Base-by-base conservation (phyloP, 2,888 invertebrate genomes). In the Latheticus oryzae region DNA sequence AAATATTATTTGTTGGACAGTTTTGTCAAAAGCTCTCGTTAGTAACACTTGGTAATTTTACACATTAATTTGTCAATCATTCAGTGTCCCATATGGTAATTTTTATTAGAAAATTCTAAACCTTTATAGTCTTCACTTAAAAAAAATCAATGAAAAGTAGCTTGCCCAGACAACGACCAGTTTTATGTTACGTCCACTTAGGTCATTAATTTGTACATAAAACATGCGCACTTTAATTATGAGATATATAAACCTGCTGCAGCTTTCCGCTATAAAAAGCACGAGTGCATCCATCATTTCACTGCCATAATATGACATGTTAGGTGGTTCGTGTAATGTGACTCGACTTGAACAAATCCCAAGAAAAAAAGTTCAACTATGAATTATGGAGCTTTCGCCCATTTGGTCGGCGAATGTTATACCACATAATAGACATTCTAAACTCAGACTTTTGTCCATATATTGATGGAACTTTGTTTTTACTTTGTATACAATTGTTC, bases 321-420 rank as follows among this genome's bases (percentile, higher is more conserved):
- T 53, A 65, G 64, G 65, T 60, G 65, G 64, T 62, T 64, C 61
- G 58, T 63, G 67, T 66, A 67, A 67, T 67, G 64, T 63, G 67
- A 67, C 51, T 61, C 58, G 58, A 19, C 30, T 35, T 23, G 19
- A 58, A 53, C 38, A 30, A 35, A 38, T 51, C 15, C 26, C 37
- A 12, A 21, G 19, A 30, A 24, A 28, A 11, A 28, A 28, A 19
- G 5, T 19, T 19, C 21, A 5, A 19, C 21, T 19, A 19, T 3
- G 3, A n/a, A n/a, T n/a, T n/a, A n/a, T n/a, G n/a, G n/a, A n/a
- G n/a, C n/a, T n/a, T n/a, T n/a, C n/a, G n/a, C n/a, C n/a, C n/a
- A n/a, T n/a, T n/a, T n/a, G n/a, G n/a, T n/a, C n/a, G n/a, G n/a
- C n/a, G n/a, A n/a, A n/a, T n/a, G n/a, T n/a, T n/a, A n/a, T n/a